Percentiles rank a stretch among this genome's conserved stretches.
These are phyloP conservation scores for Euwallacea fornicatus DNA, from an alignment of 1,140 invertebrate genomes.

Conservation along the genomic window DNA sequence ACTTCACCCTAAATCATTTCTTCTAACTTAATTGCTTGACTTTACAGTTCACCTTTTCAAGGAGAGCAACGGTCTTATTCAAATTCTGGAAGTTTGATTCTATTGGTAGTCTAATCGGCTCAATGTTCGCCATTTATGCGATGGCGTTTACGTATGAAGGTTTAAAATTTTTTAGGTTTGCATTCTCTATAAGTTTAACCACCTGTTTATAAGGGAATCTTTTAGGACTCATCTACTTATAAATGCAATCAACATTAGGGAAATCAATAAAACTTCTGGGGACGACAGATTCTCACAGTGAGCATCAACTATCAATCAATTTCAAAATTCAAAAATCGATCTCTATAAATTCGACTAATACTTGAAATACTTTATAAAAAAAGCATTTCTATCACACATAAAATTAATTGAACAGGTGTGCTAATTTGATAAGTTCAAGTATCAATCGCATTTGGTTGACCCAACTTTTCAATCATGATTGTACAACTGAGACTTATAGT, in stretches of 20 bases:
- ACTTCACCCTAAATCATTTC: too few species aligned
- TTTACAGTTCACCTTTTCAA: conserved; percentile 81
- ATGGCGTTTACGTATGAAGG: conserved; percentile 88
- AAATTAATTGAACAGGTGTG: not conserved
- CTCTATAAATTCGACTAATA: too few species aligned
- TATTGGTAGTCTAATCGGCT: conserved; percentile 72
- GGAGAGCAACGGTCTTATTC: conserved; percentile 74
- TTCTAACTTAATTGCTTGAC: conserved; percentile 54
- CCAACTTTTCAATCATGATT: too few species aligned
- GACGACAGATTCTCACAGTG: conserved; percentile 31
- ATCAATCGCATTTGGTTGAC: not conserved
- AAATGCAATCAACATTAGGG: conserved; percentile 7
- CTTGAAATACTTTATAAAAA: not conserved
- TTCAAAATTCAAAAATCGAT: not conserved
- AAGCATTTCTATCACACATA: not conserved
- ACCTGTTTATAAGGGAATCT: not conserved
- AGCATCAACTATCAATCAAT: not conserved
- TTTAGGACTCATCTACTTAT: conserved; percentile 9
- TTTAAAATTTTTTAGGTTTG: conserved; percentile 78
- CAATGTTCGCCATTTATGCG: conserved; percentile 81
- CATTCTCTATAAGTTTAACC: not conserved
- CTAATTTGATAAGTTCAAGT: not conserved
- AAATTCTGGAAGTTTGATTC: conserved; percentile 73
- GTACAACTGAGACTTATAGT: not conserved
- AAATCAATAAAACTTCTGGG: conserved; percentile 22